A percentile compares a stretch with the other conserved stretches of the same genome.
Evolutionary conservation across 2,888 invertebrate species (phyloP).

Genomic region (Glaucopsyche alexis): DNA sequence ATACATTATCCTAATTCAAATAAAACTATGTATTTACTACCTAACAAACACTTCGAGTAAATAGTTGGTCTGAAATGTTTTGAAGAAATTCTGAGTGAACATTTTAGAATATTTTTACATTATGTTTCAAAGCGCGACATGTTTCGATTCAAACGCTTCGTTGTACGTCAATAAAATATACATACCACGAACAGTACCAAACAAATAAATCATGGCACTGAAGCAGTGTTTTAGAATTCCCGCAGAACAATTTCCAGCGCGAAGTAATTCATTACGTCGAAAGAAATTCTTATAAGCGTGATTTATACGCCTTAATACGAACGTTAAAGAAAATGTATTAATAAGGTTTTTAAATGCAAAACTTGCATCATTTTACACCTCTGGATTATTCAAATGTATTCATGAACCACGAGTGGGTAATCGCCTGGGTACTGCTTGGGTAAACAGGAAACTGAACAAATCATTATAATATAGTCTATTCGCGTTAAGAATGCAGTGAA

Average conservation of each 20-base stretch:
- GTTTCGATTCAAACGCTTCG: neutral
- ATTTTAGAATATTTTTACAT: neutral
- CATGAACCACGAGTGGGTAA: slow-evolving; percentile 72
- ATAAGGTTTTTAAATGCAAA: slow-evolving; percentile 73
- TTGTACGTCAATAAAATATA: slow-evolving; percentile 22
- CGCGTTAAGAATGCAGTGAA: too few relatives aligned
- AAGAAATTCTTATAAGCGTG: slow-evolving; percentile 21
- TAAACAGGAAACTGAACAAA: slow-evolving; percentile 73
- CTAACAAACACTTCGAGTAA: neutral
- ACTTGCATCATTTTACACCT: slow-evolving; percentile 76
- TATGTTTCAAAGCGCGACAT: slow-evolving; percentile 2
- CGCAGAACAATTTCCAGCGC: slow-evolving; percentile 6
- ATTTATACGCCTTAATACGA: slow-evolving; percentile 25
- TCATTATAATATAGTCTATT: slow-evolving; percentile 45
- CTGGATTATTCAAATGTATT: slow-evolving; percentile 75
- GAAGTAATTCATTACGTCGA: slow-evolving; percentile 25
- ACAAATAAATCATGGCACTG: slow-evolving; percentile 23
- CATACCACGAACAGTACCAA: slow-evolving; percentile 3
- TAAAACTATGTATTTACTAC: neutral
- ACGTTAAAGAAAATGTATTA: slow-evolving; percentile 51
- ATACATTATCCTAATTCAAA: too few relatives aligned
- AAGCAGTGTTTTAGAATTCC: slow-evolving; percentile 22
- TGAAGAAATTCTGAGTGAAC: too few relatives aligned
- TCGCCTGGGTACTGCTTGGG: slow-evolving; percentile 72
- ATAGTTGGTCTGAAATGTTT: neutral